Percentiles rank a stretch among this genome's conserved stretches.
These are phyloP conservation scores for Creontiades dilutus DNA, from an alignment of 2,888 invertebrate genomes.

Conservation along the genomic window DNA sequence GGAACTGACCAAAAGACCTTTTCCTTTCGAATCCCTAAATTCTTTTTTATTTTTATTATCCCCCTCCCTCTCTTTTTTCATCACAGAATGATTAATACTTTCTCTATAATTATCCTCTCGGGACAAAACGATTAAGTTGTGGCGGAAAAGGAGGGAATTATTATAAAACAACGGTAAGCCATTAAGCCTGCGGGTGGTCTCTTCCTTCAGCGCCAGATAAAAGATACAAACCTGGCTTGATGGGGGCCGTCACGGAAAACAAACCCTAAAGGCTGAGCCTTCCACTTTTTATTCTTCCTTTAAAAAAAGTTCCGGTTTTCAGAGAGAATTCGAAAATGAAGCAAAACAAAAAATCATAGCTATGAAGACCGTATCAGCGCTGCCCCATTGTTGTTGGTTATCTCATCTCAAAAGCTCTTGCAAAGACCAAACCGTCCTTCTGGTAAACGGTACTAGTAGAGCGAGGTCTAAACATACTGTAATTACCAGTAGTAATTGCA, in stretches of 20 bases:
- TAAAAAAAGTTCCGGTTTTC: not conserved
- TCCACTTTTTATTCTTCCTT: conserved; percentile 27
- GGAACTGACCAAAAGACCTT: not conserved
- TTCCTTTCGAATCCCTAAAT: not conserved
- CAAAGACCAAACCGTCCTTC: not conserved
- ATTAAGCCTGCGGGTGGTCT: conserved; percentile 57
- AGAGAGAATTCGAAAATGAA: not conserved
- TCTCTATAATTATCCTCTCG: conserved; percentile 35
- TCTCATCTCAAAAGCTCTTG: not conserved
- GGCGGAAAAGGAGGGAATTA: conserved; percentile 35
- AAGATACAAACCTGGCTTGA: conserved; percentile 51
- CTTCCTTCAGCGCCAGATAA: conserved; percentile 36
- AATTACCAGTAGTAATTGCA: conserved; percentile 15
- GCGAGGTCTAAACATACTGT: not conserved
- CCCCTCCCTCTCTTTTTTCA: not conserved
- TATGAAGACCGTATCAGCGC: conserved; percentile 17
- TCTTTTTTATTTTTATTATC: conserved; percentile 5
- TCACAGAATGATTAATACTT: conserved; percentile 28
- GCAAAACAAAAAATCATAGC: not conserved
- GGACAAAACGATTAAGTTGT: conserved; percentile 43
- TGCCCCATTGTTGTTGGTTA: conserved; percentile 21
- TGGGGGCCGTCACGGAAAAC: conserved; percentile 48
- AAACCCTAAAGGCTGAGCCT: conserved; percentile 15
- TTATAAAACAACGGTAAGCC: conserved; percentile 53
- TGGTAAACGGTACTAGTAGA: not conserved